Conservation (phyloP, 1,140 invertebrate genomes). For the Hydropsyche tenuis region DNA sequence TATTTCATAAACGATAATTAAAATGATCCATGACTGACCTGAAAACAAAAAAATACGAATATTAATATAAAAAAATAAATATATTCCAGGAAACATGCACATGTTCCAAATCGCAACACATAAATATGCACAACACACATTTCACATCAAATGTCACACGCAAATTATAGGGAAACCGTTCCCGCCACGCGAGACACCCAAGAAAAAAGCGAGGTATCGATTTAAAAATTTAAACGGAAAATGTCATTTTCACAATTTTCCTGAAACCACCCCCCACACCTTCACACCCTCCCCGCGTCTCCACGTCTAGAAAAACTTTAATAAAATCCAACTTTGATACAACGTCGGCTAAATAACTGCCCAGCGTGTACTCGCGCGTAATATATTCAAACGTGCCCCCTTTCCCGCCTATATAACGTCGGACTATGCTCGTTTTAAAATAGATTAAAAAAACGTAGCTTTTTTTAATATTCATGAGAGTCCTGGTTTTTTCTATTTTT, state of each 20-base stretch:
- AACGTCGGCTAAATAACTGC: slow-evolving; percentile 7
- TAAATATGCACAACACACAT: too few relatives aligned
- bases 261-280: too few relatives aligned
- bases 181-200: not conserved
- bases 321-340: slow-evolving; percentile 18
- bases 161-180: slow-evolving; percentile 16
- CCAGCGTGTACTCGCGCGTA: slow-evolving; percentile 5
- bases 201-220: not conserved
- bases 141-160: slow-evolving; percentile 1
- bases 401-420: not conserved
- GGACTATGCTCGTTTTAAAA: slow-evolving; percentile 10
- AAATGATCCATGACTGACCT: not conserved
- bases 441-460: slow-evolving; percentile 22
- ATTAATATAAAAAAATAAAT: not conserved
- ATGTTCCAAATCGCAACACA: not conserved
- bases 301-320: slow-evolving; percentile 13
- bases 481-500: not conserved
- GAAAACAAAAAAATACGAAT: not conserved
- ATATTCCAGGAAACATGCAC: slow-evolving; percentile 2
- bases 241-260: slow-evolving; percentile 24
- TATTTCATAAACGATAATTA: too few relatives aligned
- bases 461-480: slow-evolving; percentile 19
- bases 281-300: not conserved
- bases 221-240: slow-evolving; percentile 21
- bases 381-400: slow-evolving; percentile 18